Percentiles rank a stretch among this genome's conserved stretches.
Evolutionary conservation across 2,797 vertebrate genomes (phyloP).

Genomic region (Crenuchus spilurus): DNA sequence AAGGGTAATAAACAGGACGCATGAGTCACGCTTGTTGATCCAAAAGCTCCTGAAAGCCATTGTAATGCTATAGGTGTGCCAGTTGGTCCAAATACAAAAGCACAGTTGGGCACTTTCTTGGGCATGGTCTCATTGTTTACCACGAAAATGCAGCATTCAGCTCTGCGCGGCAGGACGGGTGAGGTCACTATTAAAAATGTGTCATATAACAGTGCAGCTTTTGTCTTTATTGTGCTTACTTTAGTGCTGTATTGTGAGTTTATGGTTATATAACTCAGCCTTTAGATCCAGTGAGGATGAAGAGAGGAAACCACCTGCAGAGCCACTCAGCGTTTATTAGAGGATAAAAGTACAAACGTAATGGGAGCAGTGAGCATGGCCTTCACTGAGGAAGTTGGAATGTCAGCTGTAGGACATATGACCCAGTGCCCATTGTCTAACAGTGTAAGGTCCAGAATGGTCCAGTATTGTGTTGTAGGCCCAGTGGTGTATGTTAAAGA

Average conservation of each 20-base stretch:
- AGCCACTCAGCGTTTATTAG: too few relatives aligned
- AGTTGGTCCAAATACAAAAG: not conserved
- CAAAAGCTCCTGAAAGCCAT: not conserved
- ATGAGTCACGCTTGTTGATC: not conserved
- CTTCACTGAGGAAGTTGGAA: too few relatives aligned
- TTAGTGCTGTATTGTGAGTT: constrained; percentile 46
- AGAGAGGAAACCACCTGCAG: too few relatives aligned
- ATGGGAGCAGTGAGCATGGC: too few relatives aligned
- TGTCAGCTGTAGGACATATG: too few relatives aligned
- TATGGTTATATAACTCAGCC: not conserved
- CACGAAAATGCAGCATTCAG: not conserved
- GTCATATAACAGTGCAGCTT: constrained; percentile 3
- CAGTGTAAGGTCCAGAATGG: too few relatives aligned
- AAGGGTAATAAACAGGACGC: not conserved
- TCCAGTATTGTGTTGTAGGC: too few relatives aligned
- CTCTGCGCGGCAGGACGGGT: not conserved
- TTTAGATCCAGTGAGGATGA: not conserved
- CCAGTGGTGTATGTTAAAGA: too few relatives aligned
- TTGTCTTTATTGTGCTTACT: not conserved
- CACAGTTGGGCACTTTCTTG: not conserved
- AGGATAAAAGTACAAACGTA: too few relatives aligned
- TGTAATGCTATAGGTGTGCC: not conserved
- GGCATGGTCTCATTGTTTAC: too few relatives aligned
- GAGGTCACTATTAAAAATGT: not conserved
- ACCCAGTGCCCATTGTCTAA: too few relatives aligned